Evolutionary conservation across 2,888 invertebrate genomes (phyloP), one percentile per base, ranked within the genome.

Genomic region (Orthosia gothica): DNA sequence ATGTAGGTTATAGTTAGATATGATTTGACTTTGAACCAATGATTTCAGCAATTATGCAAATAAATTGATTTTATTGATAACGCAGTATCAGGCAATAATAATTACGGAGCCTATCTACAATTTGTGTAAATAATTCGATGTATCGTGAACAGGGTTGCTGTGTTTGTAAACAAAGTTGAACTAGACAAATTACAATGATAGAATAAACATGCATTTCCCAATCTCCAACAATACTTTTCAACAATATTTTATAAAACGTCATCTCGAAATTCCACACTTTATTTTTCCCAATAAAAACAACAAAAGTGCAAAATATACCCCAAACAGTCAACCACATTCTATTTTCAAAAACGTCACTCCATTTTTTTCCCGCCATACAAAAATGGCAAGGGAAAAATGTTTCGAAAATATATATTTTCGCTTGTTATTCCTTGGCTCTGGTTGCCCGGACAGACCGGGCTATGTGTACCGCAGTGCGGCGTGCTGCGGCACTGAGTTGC

Each of bases 401-500:
- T 26, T 4, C 59, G 74, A 80, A 74, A 72, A 63, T 64, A 23
- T 58, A 55, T 66, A 59, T 67, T 74, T 63, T 58, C 13, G 18
- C 26, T 62, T 50, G 49, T 57, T 58, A 50, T 83, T 52, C 23
- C 40, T 64, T 40, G 23, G 52, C 45, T 76, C 76, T 79, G 76
- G 81, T 67, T 79, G 77, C 81, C 83, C 80, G 84, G 74, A 76
- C 71, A 79, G 85, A 81, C 81, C 81, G 80, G 80, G 70, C 81
- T 82, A 81, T 87, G 80, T 87, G 91, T 94, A 91, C 92, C 95
- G 95, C 95, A 95, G 86, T 95, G 95, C 95, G 94, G 84, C 92
- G 92, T 47, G 88, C 90, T 95, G 94, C 95, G 95, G 89, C 92
- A 93, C 86, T 57, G 74, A 77, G 87, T 89, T 89, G 89, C 89